These are phyloP conservation scores for Oreochromis mossambicus DNA, from an alignment of 2,797 vertebrate genomes.

Conservation along the genomic window DNA sequence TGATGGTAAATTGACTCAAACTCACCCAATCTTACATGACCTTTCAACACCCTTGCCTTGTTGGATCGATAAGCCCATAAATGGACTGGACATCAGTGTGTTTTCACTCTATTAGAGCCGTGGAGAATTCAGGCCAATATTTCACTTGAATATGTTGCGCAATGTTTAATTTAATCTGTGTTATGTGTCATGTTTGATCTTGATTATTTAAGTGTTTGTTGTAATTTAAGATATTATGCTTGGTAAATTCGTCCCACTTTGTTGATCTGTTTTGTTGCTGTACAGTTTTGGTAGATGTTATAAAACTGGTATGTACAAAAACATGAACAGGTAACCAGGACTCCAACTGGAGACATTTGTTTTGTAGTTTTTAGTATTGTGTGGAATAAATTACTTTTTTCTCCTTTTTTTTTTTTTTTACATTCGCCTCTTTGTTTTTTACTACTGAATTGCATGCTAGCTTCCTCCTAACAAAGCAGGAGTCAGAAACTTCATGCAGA, in stretches of 20 bases:
- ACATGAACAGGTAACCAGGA: too few species aligned
- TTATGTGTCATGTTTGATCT: not conserved
- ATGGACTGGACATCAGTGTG: not conserved
- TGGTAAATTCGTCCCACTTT: too few species aligned
- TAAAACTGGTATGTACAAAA: too few species aligned
- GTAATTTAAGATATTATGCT: too few species aligned
- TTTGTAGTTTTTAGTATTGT: too few species aligned
- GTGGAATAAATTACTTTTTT: too few species aligned
- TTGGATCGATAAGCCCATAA: not conserved
- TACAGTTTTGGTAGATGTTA: too few species aligned
- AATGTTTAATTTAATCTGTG: not conserved
- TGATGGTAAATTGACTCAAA: not conserved
- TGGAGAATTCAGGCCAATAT: not conserved
- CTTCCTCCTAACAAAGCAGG: not conserved
- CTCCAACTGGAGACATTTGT: too few species aligned
- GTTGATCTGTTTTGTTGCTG: too few species aligned
- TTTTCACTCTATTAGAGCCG: not conserved
- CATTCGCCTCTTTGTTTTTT: too few species aligned
- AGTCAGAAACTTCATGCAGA: not conserved
- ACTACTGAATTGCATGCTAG: not conserved
- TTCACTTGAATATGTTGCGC: not conserved
- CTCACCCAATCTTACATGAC: not conserved
- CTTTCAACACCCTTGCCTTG: not conserved
- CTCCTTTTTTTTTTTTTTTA: too few species aligned
- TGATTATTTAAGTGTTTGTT: not conserved